Conservation (phyloP, 1,140 invertebrate species). For the Zaprionus africanus region DNA sequence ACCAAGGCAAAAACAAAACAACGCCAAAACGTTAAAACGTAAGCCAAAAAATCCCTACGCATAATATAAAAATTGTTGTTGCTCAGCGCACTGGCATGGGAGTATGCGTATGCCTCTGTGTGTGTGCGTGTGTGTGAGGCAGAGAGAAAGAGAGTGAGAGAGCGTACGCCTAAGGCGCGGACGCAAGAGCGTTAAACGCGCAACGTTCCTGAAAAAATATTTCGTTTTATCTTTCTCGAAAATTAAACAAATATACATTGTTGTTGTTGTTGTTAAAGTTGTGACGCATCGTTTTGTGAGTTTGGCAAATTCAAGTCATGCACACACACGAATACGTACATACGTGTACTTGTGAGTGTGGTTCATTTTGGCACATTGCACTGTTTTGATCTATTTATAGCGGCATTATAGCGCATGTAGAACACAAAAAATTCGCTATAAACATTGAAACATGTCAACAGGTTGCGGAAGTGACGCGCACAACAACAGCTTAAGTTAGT, state of each 20-base stretch:
- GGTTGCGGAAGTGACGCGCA: slow-evolving; percentile 74
- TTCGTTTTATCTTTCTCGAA: not conserved
- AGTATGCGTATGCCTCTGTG: not conserved
- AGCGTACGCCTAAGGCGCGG: slow-evolving; percentile 41
- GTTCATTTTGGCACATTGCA: slow-evolving; percentile 75
- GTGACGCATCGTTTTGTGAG: slow-evolving; percentile 6
- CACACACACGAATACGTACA: not conserved
- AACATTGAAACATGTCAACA: slow-evolving; percentile 64
- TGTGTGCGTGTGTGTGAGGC: not conserved
- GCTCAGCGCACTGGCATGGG: slow-evolving; percentile 11
- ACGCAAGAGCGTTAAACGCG: slow-evolving; percentile 56
- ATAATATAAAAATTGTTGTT: slow-evolving; percentile 24
- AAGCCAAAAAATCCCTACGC: slow-evolving; percentile 44
- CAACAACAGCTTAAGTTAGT: not conserved
- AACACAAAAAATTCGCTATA: slow-evolving; percentile 32
- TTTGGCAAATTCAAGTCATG: not conserved
- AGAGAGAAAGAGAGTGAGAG: slow-evolving; percentile 14
- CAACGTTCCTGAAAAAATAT: slow-evolving; percentile 7
- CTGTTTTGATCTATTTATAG: slow-evolving; percentile 67
- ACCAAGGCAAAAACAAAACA: slow-evolving; percentile 19
- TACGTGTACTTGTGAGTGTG: slow-evolving; percentile 8
- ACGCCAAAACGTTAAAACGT: slow-evolving; percentile 57
- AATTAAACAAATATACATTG: not conserved
- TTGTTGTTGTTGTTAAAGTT: not conserved
- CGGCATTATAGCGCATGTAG: slow-evolving; percentile 33